Conservation (phyloP, 1,140 invertebrate genomes). For the Brachionus paranguensis region DNA sequence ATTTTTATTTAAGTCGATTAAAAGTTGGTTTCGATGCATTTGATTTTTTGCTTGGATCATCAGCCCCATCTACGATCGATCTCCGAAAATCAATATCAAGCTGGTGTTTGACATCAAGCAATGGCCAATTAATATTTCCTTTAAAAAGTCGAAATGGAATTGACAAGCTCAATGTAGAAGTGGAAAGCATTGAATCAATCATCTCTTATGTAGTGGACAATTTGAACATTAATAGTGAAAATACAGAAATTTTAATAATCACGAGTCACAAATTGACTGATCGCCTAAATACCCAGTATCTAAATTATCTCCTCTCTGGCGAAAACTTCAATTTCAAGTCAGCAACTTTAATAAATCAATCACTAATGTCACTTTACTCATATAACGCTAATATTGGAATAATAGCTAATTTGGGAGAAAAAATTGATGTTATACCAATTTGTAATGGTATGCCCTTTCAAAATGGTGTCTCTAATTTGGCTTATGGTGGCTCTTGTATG, state of each 20-base stretch:
- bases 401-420: slow-evolving; percentile 63
- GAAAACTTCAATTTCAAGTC: slow-evolving; percentile 55
- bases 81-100: slow-evolving; percentile 15
- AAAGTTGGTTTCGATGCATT: slow-evolving; percentile 27
- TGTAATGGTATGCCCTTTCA: slow-evolving; percentile 62
- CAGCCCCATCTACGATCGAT: slow-evolving; percentile 5
- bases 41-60: slow-evolving; percentile 10
- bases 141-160: neutral
- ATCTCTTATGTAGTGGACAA: neutral
- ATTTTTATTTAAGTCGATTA: neutral
- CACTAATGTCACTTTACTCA: slow-evolving; percentile 61
- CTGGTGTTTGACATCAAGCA: slow-evolving; percentile 12
- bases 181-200: neutral
- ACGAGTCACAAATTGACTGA: slow-evolving; percentile 22
- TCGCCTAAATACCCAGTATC: neutral
- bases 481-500: slow-evolving; percentile 60
- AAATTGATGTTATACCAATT: slow-evolving; percentile 62
- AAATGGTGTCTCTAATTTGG: slow-evolving; percentile 56
- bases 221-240: slow-evolving; percentile 3
- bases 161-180: slow-evolving; percentile 2
- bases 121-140: slow-evolving; percentile 29
- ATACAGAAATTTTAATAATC: neutral
- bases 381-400: slow-evolving; percentile 64
- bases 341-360: slow-evolving; percentile 61
- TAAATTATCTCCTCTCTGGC: neutral